Conservation (phyloP, 2,888 invertebrate species). For the Eurytoma adleriae region DNA sequence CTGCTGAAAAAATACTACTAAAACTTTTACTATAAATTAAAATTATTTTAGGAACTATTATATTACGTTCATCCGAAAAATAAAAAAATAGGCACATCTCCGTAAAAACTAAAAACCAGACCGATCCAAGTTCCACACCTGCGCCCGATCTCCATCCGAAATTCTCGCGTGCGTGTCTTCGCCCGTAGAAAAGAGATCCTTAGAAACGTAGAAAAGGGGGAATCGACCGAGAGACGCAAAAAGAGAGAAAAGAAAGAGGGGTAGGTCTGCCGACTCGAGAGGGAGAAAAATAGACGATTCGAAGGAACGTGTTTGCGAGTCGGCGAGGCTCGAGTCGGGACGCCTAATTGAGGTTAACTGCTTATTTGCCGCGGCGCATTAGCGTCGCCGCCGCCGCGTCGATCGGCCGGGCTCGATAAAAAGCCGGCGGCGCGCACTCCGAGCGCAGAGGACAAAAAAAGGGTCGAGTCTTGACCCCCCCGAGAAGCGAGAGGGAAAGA, state of each 20-base stretch:
- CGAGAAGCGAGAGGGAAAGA: not conserved
- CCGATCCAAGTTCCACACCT: not conserved
- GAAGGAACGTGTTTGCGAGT: constrained; percentile 34
- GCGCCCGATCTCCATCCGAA: not conserved
- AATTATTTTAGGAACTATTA: no score
- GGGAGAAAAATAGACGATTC: constrained; percentile 41
- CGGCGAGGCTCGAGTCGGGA: constrained; percentile 47
- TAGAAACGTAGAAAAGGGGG: no score
- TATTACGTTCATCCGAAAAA: no score
- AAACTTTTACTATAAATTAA: no score
- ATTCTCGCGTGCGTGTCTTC: no score
- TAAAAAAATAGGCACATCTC: no score
- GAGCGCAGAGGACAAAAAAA: not conserved
- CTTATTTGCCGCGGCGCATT: constrained; percentile 65
- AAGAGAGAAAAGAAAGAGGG: no score
- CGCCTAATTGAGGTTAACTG: constrained; percentile 71
- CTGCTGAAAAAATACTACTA: no score
- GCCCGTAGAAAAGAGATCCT: not conserved
- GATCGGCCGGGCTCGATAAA: constrained; percentile 48
- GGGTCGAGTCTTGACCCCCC: constrained; percentile 13
- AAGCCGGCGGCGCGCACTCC: constrained; percentile 1
- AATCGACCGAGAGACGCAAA: no score
- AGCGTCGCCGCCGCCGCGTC: constrained; percentile 38
- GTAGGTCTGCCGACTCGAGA: not conserved
- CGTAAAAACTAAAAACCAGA: no score